Percentiles rank a stretch among this genome's conserved stretches.
Conservation (phyloP, 1,140 invertebrate species). For the Drosophila murphyi region DNA sequence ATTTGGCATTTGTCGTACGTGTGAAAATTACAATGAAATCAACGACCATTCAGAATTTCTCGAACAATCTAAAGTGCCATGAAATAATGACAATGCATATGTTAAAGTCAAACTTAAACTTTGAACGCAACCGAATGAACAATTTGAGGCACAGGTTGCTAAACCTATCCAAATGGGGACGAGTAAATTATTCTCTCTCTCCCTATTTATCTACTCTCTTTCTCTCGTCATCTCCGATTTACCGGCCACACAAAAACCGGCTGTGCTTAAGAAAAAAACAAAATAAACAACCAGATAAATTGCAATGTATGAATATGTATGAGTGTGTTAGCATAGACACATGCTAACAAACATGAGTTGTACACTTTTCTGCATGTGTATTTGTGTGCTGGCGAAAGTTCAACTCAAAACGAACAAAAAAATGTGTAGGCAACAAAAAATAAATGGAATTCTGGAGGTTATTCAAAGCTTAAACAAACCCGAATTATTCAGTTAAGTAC, state of each 20-base stretch:
- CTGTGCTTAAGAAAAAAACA: constrained; percentile 44
- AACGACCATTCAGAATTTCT: constrained; percentile 54
- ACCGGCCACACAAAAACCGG: constrained; percentile 52
- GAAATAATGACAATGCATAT: constrained; percentile 39
- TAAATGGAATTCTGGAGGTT: constrained; percentile 41
- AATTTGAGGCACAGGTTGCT: constrained; percentile 10
- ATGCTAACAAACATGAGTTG: constrained; percentile 4
- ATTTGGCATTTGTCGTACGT: constrained; percentile 41
- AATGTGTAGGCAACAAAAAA: constrained; percentile 29
- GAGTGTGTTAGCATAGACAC: background rate
- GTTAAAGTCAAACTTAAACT: constrained; percentile 52
- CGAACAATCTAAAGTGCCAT: constrained; percentile 54
- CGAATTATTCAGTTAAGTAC: constrained; percentile 60
- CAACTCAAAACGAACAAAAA: constrained; percentile 37
- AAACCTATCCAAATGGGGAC: constrained; percentile 11
- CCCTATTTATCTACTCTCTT: constrained; percentile 13
- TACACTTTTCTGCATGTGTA: background rate
- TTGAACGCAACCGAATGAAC: constrained; percentile 47
- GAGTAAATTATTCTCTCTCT: constrained; percentile 30
- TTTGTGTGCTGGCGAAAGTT: constrained; percentile 65
- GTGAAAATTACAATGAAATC: constrained; percentile 36
- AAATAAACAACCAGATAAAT: constrained; percentile 57
- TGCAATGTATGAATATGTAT: constrained; percentile 59
- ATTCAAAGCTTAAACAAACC: constrained; percentile 45
- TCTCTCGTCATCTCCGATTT: constrained; percentile 15